Conservation (phyloP, 2,113 vertebrate genomes). For the Arvicanthis niloticus region DNA sequence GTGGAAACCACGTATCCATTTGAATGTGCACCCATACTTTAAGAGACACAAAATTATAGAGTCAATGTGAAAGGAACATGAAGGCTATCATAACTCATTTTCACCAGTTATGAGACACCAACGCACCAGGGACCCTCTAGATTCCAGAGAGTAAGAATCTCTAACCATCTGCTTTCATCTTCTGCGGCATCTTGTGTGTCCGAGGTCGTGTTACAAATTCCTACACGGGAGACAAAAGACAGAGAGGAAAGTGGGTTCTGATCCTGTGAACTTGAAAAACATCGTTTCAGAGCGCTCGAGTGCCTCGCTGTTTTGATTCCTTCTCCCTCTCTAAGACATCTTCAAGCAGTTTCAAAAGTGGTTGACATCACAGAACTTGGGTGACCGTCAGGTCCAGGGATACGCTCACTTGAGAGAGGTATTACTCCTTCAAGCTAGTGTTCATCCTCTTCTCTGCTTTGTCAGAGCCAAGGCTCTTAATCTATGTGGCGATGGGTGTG, state of each 20-base stretch:
- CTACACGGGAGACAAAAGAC: background rate
- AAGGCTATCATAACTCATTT: background rate
- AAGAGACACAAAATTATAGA: slow-evolving; percentile 2
- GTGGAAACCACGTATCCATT: slow-evolving; percentile 34
- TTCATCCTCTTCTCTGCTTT: background rate
- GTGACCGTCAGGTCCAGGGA: background rate
- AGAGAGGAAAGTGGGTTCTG: background rate
- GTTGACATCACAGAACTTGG: background rate
- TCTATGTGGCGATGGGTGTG: background rate
- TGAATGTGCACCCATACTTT: background rate
- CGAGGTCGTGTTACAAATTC: background rate
- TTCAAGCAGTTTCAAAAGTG: background rate
- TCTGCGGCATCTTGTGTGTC: background rate
- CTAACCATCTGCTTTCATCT: slow-evolving; percentile 10
- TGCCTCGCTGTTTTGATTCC: background rate
- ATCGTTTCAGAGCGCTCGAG: background rate
- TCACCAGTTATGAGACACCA: background rate
- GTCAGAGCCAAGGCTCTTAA: background rate
- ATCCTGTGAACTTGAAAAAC: background rate
- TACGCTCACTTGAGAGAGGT: background rate
- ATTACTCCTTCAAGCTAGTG: background rate
- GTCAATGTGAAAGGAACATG: background rate
- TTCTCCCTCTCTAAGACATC: background rate
- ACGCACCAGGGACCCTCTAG: background rate
- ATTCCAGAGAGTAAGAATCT: background rate